Percentiles rank a stretch among this genome's conserved stretches.
Evolutionary conservation across 1,140 invertebrate species (phyloP).

Genomic region (Theocolax elegans): DNA sequence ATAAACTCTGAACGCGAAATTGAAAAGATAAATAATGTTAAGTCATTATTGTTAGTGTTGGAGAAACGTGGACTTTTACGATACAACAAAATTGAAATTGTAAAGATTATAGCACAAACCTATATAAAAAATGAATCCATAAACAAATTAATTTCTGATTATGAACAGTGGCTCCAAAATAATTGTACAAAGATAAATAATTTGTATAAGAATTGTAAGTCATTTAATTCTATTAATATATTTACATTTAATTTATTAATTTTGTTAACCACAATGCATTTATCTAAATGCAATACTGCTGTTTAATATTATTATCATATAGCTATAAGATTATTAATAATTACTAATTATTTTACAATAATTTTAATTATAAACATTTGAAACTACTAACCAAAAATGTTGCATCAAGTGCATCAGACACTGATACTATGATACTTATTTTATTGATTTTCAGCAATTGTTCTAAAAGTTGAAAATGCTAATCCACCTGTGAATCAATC

Average conservation of each 20-base stretch:
- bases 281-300: no score
- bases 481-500: background rate
- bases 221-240: background rate
- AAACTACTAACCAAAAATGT: no score
- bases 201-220: slow-evolving; percentile 28
- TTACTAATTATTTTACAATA: no score
- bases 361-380: no score
- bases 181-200: slow-evolving; percentile 43
- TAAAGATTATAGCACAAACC: slow-evolving; percentile 47
- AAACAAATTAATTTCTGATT: slow-evolving; percentile 42
- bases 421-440: no score
- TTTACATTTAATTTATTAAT: no score
- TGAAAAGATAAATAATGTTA: slow-evolving; percentile 50
- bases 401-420: no score
- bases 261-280: no score
- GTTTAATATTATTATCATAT: no score
- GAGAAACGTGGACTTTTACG: slow-evolving; percentile 54
- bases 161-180: slow-evolving; percentile 45
- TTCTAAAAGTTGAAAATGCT: slow-evolving; percentile 1
- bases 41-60: slow-evolving; percentile 51
- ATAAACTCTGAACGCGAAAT: slow-evolving; percentile 52
- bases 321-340: no score
- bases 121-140: slow-evolving; percentile 45
- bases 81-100: slow-evolving; percentile 47
- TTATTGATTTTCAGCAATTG: slow-evolving; percentile 11